These are phyloP conservation scores for Armadillidium nasatum DNA, from an alignment of 1,140 invertebrate species.

Conservation along the genomic window DNA sequence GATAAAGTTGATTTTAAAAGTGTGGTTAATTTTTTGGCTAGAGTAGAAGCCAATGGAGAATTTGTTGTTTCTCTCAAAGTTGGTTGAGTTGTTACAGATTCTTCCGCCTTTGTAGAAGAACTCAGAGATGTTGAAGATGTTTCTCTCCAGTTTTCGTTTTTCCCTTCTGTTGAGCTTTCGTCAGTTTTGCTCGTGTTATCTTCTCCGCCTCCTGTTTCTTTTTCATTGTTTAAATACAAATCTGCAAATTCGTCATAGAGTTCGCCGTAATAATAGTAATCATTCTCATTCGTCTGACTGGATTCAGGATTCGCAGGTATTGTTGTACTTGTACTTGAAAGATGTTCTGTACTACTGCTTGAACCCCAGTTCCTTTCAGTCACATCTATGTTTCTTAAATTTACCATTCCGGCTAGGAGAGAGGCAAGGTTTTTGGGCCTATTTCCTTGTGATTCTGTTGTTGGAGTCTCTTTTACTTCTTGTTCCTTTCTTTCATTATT, in stretches of 20 bases:
- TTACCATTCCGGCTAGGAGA: background rate
- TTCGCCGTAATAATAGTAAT: background rate
- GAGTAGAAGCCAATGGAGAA: too few species aligned
- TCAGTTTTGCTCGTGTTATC: background rate
- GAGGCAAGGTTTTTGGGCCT: background rate
- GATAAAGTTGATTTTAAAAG: constrained; percentile 1
- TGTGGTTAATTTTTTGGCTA: background rate
- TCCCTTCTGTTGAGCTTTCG: background rate
- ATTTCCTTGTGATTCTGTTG: background rate
- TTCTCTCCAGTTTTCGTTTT: background rate
- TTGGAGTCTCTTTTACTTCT: background rate
- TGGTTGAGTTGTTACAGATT: background rate
- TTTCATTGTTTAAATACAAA: background rate
- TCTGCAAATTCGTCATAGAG: constrained; percentile 1
- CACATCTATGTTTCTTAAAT: background rate
- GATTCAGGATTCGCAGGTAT: background rate
- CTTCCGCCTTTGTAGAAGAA: background rate
- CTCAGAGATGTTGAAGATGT: background rate
- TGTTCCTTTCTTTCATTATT: background rate
- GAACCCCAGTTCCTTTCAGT: too few species aligned
- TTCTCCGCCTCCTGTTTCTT: background rate
- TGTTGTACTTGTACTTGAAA: background rate
- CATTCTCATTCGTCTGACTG: background rate
- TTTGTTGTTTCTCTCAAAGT: too few species aligned
- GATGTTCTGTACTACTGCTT: background rate